Evolutionary conservation across 2,888 invertebrate genomes (phyloP).

Genomic region (Diplolepis rosae): DNA sequence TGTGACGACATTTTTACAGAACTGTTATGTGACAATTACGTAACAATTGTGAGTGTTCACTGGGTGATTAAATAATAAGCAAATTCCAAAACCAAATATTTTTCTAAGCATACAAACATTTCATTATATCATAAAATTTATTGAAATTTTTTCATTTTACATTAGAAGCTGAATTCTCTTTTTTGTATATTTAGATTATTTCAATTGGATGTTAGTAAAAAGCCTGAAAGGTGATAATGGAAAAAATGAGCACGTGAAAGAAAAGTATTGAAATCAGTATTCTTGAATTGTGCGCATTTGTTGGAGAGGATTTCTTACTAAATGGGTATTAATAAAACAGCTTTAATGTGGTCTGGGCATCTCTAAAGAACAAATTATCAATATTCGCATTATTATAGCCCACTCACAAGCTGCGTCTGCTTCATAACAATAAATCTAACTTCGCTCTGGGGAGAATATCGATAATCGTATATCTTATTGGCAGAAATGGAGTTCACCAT

Average conservation of each 20-base stretch:
- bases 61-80: too few species aligned
- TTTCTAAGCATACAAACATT: too few species aligned
- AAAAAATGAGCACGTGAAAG: neutral
- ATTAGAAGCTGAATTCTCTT: too few species aligned
- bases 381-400: conserved; percentile 23
- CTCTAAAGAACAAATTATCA: conserved; percentile 19
- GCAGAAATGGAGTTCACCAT: conserved; percentile 1
- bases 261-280: neutral
- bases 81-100: too few species aligned
- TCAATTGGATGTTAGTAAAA: too few species aligned
- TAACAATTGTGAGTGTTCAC: too few species aligned
- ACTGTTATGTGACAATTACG: too few species aligned
- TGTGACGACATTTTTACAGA: too few species aligned
- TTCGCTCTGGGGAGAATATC: neutral
- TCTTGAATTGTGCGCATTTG: neutral
- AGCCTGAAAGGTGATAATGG: neutral
- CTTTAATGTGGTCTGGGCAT: conserved; percentile 8
- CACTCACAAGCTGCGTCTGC: neutral
- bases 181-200: too few species aligned
- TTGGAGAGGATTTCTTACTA: neutral
- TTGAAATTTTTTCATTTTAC: too few species aligned
- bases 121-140: too few species aligned
- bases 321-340: conserved; percentile 9
- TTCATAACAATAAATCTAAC: conserved; percentile 25
- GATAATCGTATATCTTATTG: neutral